Percentiles rank a stretch among this genome's conserved stretches.
These are phyloP conservation scores for Notiomystis cincta DNA, from an alignment of 2,113 vertebrate species.

Conservation along the genomic window DNA sequence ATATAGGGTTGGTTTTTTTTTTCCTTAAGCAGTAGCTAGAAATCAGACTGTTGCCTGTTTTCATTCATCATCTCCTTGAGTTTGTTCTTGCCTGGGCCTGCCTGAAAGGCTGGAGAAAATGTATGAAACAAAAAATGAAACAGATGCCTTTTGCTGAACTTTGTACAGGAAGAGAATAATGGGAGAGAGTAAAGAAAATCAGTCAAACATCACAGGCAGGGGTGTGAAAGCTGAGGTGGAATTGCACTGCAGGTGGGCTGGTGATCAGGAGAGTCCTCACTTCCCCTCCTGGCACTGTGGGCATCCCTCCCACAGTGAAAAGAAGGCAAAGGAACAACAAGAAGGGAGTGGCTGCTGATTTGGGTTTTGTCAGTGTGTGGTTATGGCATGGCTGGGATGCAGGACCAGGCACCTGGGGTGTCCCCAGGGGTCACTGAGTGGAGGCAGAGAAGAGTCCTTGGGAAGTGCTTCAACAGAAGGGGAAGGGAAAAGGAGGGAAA, in stretches of 20 bases:
- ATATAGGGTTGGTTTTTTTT: not conserved
- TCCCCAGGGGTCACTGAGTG: not conserved
- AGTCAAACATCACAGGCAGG: not conserved
- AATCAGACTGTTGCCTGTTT: not conserved
- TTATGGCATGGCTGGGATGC: not conserved
- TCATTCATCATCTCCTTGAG: not conserved
- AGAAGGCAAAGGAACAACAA: not conserved
- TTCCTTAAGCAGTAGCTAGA: not conserved
- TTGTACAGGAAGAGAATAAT: not conserved
- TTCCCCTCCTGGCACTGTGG: not conserved
- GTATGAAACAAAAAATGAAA: not conserved
- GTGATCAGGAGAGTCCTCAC: not conserved
- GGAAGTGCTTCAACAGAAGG: not conserved
- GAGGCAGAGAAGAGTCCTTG: not conserved
- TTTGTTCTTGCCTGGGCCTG: not conserved
- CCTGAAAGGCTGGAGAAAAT: not conserved
- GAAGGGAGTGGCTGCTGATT: accelerated
- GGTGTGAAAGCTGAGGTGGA: not conserved
- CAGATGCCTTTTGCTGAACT: not conserved
- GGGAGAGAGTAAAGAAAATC: not conserved
- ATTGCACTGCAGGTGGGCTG: not conserved
- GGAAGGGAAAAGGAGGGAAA: not conserved
- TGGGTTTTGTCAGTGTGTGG: not conserved
- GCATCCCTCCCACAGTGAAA: not conserved
- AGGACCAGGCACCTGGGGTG: not conserved